These are phyloP conservation scores for Eleginops maclovinus DNA, from an alignment of 2,113 vertebrate genomes.

Conservation along the genomic window DNA sequence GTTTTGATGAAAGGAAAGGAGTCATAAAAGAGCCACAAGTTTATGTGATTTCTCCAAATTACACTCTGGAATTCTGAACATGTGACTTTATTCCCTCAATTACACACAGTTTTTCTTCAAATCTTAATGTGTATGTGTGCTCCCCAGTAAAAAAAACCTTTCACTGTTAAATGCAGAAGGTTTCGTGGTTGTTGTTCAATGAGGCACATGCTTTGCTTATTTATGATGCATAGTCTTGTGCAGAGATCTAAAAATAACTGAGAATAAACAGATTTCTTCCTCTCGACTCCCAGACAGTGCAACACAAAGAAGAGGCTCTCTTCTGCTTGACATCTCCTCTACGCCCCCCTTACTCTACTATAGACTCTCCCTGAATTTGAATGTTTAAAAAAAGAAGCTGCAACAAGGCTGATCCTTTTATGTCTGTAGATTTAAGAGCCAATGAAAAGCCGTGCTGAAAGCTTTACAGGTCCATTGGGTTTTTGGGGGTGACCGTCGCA, in stretches of 20 bases:
- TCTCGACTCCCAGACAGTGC: slow-evolving; percentile 32
- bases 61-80: not conserved
- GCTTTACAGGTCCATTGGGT: slow-evolving; percentile 75
- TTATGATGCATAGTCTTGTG: slow-evolving; percentile 42
- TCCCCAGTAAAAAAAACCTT: slow-evolving; percentile 16
- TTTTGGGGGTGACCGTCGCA: slow-evolving; percentile 68
- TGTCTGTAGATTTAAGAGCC: slow-evolving; percentile 75
- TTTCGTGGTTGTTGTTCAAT: slow-evolving; percentile 13
- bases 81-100: not conserved
- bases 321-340: slow-evolving; percentile 9
- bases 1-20: slow-evolving; percentile 11
- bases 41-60: slow-evolving; percentile 22
- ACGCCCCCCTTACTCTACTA: not conserved
- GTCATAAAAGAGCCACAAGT: slow-evolving; percentile 35
- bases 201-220: slow-evolving; percentile 24
- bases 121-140: not conserved
- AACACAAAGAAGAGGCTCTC: slow-evolving; percentile 27
- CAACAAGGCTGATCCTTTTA: slow-evolving; percentile 69
- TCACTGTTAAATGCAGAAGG: slow-evolving; percentile 5
- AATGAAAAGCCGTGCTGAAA: slow-evolving; percentile 77
- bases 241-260: slow-evolving; percentile 51
- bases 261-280: slow-evolving; percentile 41
- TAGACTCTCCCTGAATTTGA: slow-evolving; percentile 48
- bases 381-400: slow-evolving; percentile 45
- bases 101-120: not conserved